A percentile compares a stretch with the other conserved stretches of the same genome.
Conservation (phyloP, 2,888 invertebrate species). For the Nymphalis polychloros region DNA sequence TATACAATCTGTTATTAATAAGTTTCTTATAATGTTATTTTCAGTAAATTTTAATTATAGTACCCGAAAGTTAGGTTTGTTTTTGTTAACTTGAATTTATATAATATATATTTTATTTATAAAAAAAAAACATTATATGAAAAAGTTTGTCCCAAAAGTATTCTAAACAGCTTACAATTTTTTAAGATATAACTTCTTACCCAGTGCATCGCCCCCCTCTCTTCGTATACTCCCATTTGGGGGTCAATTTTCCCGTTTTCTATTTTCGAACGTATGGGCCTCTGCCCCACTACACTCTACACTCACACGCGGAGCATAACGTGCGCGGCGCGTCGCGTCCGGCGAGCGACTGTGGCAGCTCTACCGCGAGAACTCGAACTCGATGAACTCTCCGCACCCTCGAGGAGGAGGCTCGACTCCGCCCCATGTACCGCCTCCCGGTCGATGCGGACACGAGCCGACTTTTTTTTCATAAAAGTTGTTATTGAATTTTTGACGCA, state of each 20-base stretch:
- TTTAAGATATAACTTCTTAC: constrained; percentile 76
- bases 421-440: constrained; percentile 49
- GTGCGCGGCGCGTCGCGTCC: constrained; percentile 70
- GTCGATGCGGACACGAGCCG: constrained; percentile 48
- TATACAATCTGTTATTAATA: no score
- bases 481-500: constrained; percentile 56
- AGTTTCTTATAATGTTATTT: no score
- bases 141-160: background rate
- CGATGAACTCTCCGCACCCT: constrained; percentile 43
- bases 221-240: constrained; percentile 97
- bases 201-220: constrained; percentile 95
- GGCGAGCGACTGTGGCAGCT: constrained; percentile 64
- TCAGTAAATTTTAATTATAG: no score
- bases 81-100: no score
- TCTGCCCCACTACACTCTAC: constrained; percentile 76
- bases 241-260: constrained; percentile 80
- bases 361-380: constrained; percentile 20
- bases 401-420: constrained; percentile 52
- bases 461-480: constrained; percentile 50
- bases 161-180: constrained; percentile 9
- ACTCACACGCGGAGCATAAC: constrained; percentile 70
- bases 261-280: constrained; percentile 78
- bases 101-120: background rate
- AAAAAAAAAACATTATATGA: background rate
- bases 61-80: no score